Evolutionary conservation across 2,888 invertebrate genomes (phyloP).

Genomic region (Sarcophaga caerulescens): DNA sequence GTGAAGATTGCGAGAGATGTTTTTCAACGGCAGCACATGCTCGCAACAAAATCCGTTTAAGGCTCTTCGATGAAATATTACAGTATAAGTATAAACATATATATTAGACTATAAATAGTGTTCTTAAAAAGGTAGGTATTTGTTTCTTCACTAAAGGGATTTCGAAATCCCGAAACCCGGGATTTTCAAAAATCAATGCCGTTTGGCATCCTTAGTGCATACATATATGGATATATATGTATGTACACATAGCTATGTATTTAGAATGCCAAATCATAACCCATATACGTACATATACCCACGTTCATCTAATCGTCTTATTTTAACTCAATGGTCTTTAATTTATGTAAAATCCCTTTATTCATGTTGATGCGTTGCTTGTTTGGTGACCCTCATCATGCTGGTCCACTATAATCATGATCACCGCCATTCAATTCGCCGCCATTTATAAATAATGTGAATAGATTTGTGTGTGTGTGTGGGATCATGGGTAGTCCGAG

Average conservation of each 20-base stretch:
- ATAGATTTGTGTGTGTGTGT: background rate
- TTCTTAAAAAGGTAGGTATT: no score
- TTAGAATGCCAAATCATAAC: background rate
- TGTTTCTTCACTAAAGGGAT: no score
- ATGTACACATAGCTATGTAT: background rate
- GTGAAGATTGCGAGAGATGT: no score
- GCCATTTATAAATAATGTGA: background rate
- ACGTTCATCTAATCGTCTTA: constrained; percentile 16
- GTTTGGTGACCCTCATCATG: constrained; percentile 44
- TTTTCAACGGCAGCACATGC: no score
- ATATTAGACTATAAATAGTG: no score
- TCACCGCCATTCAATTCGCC: constrained; percentile 1
- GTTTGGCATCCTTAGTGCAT: no score
- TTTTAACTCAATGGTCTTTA: constrained; percentile 72
- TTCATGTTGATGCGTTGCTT: constrained; percentile 37
- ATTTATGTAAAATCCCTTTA: constrained; percentile 78
- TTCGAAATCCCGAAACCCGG: no score
- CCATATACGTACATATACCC: background rate
- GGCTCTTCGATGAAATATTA: no score
- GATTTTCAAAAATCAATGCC: no score
- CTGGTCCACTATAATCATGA: constrained; percentile 44
- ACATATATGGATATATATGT: no score
- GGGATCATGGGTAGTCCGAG: constrained; percentile 7
- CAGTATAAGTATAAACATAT: no score
- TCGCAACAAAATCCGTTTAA: no score